These are phyloP conservation scores for Mallotus villosus DNA, from an alignment of 2,797 vertebrate genomes.

Conservation along the genomic window DNA sequence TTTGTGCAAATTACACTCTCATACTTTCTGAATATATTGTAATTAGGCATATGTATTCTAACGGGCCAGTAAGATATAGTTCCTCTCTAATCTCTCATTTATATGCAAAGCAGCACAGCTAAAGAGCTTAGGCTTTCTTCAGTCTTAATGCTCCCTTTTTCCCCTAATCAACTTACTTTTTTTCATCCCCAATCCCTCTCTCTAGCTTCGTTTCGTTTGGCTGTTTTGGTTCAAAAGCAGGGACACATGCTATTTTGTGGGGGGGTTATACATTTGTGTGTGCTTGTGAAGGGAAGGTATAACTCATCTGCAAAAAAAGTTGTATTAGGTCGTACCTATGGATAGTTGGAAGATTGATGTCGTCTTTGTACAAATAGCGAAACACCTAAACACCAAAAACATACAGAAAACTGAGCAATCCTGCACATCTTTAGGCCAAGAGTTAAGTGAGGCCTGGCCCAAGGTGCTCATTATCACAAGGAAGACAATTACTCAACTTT, in stretches of 20 bases:
- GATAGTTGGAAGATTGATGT: too few species aligned
- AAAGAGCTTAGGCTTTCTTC: constrained; percentile 84
- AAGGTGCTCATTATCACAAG: too few species aligned
- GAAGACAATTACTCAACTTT: too few species aligned
- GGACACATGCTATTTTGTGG: constrained; percentile 4
- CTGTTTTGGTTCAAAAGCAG: constrained; percentile 27
- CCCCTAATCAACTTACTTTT: constrained; percentile 73
- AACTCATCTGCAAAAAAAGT: too few species aligned
- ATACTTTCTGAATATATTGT: constrained; percentile 84
- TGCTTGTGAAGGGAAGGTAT: too few species aligned
- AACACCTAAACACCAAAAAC: too few species aligned
- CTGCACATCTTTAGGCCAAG: too few species aligned
- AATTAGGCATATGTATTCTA: constrained; percentile 88
- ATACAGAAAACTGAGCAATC: too few species aligned
- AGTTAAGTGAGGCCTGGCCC: too few species aligned
- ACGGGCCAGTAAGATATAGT: constrained; percentile 78
- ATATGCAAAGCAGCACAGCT: constrained; percentile 84
- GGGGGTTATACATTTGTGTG: not conserved
- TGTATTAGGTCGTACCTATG: too few species aligned
- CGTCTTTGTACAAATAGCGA: too few species aligned
- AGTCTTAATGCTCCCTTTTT: constrained; percentile 77
- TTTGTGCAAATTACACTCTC: constrained; percentile 85
- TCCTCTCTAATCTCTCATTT: constrained; percentile 88
- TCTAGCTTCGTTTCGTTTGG: constrained; percentile 23
- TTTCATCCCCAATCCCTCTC: constrained; percentile 56